Evolutionary conservation across 2,113 vertebrate genomes (phyloP).

Genomic region (Catagonus wagneri): DNA sequence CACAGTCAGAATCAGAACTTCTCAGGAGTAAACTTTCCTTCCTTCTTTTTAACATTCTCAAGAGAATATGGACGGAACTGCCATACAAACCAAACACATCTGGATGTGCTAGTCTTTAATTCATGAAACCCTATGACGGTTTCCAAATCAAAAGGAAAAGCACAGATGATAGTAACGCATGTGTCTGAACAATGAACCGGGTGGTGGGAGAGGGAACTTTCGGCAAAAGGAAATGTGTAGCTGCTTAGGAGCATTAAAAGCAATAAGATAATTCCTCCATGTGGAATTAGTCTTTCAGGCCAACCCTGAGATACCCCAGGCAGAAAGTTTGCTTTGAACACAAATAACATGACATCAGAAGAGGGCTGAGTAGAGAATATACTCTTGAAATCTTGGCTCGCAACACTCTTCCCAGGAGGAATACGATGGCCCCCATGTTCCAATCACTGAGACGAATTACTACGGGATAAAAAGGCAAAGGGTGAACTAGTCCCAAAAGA

Average conservation of each 20-base stretch:
- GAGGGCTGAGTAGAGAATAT: neutral
- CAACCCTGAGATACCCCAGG: neutral
- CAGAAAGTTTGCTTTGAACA: conserved; percentile 26
- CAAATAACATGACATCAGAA: conserved; percentile 38
- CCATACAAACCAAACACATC: neutral
- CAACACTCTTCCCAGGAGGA: neutral
- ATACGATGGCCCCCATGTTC: neutral
- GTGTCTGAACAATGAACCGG: neutral
- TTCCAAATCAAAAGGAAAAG: conserved; percentile 26
- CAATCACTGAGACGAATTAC: conserved; percentile 27
- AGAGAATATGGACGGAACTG: conserved; percentile 8
- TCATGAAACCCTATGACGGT: conserved; percentile 34
- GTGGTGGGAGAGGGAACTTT: neutral
- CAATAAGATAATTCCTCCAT: neutral
- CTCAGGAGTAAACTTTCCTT: neutral
- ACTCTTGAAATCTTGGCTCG: conserved; percentile 4
- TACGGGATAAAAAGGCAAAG: neutral
- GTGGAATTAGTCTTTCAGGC: neutral
- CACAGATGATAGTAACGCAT: neutral
- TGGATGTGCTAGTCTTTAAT: neutral
- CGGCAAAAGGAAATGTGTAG: neutral
- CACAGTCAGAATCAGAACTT: neutral
- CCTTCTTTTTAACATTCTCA: neutral
- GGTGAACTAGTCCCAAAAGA: conserved; percentile 21
- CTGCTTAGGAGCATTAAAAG: neutral